phyloP scores from a whole-genome alignment of 1,140 invertebrate genomes.

The Dinothrombium tinctorium region DNA sequence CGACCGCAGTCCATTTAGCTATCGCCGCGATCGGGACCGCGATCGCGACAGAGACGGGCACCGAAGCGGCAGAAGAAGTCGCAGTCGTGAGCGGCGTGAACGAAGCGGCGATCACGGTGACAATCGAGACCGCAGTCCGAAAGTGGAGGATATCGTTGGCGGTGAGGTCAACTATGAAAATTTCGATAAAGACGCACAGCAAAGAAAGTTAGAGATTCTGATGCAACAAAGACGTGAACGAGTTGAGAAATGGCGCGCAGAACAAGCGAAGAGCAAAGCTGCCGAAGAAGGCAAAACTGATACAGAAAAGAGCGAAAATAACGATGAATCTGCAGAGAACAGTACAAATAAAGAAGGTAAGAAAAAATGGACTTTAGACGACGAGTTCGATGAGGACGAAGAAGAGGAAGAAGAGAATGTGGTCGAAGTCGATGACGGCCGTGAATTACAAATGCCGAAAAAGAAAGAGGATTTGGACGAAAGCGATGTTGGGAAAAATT shows the following conservation, averaged over 20 bases:
- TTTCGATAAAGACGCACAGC: constrained; percentile 28
- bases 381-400: constrained; percentile 21
- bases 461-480: not conserved
- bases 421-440: not conserved
- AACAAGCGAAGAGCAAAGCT: constrained; percentile 1
- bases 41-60: not conserved
- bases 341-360: constrained; percentile 13
- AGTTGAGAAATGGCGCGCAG: constrained; percentile 59
- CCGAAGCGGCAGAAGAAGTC: not conserved
- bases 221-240: constrained; percentile 86
- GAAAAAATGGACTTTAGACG: constrained; percentile 21
- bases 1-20: not conserved
- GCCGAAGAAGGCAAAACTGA: constrained; percentile 14
- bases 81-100: not conserved
- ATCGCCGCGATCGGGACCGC: not conserved
- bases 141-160: constrained; percentile 9
- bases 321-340: constrained; percentile 13
- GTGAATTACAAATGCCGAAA: not conserved
- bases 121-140: too few species aligned
- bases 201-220: constrained; percentile 67
- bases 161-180: constrained; percentile 11
- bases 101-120: not conserved
- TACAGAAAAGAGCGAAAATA: constrained; percentile 11
- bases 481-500: not conserved
- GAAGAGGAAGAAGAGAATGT: constrained; percentile 20